Base-by-base conservation (phyloP, 2,797 vertebrate species). In the Macropodus opercularis region DNA sequence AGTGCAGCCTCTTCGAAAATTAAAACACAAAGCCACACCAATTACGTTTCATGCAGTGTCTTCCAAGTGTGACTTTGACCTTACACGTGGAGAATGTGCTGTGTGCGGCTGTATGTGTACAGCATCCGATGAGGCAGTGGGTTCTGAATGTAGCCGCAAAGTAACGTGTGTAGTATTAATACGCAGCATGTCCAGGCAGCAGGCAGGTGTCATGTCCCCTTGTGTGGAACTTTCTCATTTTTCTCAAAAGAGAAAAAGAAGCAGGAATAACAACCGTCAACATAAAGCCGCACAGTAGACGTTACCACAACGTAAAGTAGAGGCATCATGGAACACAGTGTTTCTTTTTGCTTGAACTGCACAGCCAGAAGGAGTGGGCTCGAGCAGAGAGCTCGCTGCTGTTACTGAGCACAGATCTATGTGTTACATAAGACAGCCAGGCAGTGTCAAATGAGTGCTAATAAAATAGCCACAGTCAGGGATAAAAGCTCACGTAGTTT, bases 311-410 rank as follows among this genome's bases (percentile, higher is more conserved):
- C 14, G 23, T 6, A 29, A 24, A 17, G 26, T 0, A n/a, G 14
- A 56, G 48, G 46, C 18, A 49, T 13, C 36, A 24, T 29, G 18
- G 17, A n/a, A 53, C 8, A 13, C 42, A 47, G 35, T 23, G 34
- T 58, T 51, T 60, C 39, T 42, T 41, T 41, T 7, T 26, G 15
- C 4, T 21, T 46, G 27, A 49, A 42, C 21, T 26, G 23, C 35
- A 54, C 44, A 68, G 44, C 32, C 53, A 29, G 47, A 63, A 40
- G 50, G 53, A 62, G 47, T 46, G 61, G 63, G 46, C 48, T 34
- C 4, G 21, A 36, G 43, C 34, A 59, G 57, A 67, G 43, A 36
- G 27, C 19, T 22, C 40, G 36, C 53, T 59, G 23, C 40, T 68
- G 50, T 53, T 50, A 19, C 34, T 18, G 23, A 55, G 48, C 34